These are phyloP conservation scores for Lithophane ornitopus DNA, from an alignment of 2,888 invertebrate species.

Conservation along the genomic window DNA sequence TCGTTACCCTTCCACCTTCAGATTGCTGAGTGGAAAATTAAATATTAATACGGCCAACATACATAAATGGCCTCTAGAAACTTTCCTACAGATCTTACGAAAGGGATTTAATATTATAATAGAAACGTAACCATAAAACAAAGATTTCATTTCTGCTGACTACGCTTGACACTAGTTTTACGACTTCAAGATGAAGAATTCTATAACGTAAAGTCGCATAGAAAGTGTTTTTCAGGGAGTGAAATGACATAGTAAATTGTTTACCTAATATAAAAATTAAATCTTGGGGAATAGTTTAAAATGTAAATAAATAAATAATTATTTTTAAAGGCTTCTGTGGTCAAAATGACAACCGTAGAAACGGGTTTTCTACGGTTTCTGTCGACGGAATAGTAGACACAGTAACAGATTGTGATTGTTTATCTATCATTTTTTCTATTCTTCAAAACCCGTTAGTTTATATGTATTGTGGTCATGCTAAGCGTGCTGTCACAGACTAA, in stretches of 20 bases:
- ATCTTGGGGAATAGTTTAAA: too few relatives aligned
- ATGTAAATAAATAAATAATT: background rate
- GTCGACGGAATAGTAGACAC: too few relatives aligned
- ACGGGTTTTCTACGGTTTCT: too few relatives aligned
- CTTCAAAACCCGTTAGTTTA: too few relatives aligned
- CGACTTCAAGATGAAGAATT: constrained; percentile 14
- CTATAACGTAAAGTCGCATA: constrained; percentile 1
- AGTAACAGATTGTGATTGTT: too few relatives aligned
- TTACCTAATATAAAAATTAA: background rate
- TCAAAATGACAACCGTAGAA: too few relatives aligned
- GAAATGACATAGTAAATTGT: constrained; percentile 7
- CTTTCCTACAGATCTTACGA: background rate
- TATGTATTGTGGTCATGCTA: too few relatives aligned
- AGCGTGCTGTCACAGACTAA: background rate
- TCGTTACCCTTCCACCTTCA: background rate
- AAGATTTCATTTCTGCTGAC: constrained; percentile 31
- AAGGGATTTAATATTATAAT: constrained; percentile 35
- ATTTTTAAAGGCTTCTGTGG: background rate
- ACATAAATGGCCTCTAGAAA: constrained; percentile 3
- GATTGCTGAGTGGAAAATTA: background rate
- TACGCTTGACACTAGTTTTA: constrained; percentile 28
- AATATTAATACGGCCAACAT: constrained; percentile 18
- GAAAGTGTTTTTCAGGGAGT: background rate
- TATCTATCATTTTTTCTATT: too few relatives aligned
- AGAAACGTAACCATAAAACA: constrained; percentile 27